Evolutionary conservation across 1,140 invertebrate species (phyloP).

Genomic region (Belonocnema kinseyi): DNA sequence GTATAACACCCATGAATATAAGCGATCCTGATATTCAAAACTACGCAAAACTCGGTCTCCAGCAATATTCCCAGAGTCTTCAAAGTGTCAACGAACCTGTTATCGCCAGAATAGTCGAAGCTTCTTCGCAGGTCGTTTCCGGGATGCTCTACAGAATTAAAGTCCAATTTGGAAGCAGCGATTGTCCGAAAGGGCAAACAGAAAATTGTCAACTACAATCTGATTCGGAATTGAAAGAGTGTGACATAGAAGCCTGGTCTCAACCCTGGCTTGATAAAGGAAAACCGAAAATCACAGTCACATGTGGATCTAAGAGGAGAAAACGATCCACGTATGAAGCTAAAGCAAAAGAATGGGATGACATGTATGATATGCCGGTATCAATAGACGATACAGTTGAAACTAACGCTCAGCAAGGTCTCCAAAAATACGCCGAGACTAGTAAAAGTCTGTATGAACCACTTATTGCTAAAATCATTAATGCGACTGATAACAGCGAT

Average conservation of each 20-base stretch:
- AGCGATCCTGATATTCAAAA: conserved; percentile 65
- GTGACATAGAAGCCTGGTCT: conserved; percentile 78
- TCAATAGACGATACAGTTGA: background rate
- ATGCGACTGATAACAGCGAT: background rate
- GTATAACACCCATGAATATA: conserved; percentile 43
- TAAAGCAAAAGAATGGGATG: too few relatives aligned
- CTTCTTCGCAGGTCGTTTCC: conserved; percentile 69
- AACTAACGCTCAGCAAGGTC: background rate
- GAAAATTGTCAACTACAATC: conserved; percentile 57
- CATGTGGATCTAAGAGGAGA: conserved; percentile 62
- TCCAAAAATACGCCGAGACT: background rate
- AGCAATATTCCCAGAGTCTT: conserved; percentile 62
- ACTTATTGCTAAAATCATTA: background rate
- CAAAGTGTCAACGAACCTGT: conserved; percentile 66
- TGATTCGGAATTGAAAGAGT: conserved; percentile 64
- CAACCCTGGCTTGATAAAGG: conserved; percentile 78
- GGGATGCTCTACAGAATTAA: conserved; percentile 74
- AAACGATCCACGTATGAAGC: background rate
- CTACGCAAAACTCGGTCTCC: conserved; percentile 63
- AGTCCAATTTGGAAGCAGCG: conserved; percentile 72
- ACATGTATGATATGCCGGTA: too few relatives aligned
- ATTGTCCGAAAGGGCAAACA: conserved; percentile 69
- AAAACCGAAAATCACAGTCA: conserved; percentile 71
- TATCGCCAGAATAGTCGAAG: conserved; percentile 64
- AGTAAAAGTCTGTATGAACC: background rate